Evolutionary conservation across 2,113 vertebrate genomes (phyloP), one percentile per base, ranked within the genome.

Genomic region (Leiothrix lutea): DNA sequence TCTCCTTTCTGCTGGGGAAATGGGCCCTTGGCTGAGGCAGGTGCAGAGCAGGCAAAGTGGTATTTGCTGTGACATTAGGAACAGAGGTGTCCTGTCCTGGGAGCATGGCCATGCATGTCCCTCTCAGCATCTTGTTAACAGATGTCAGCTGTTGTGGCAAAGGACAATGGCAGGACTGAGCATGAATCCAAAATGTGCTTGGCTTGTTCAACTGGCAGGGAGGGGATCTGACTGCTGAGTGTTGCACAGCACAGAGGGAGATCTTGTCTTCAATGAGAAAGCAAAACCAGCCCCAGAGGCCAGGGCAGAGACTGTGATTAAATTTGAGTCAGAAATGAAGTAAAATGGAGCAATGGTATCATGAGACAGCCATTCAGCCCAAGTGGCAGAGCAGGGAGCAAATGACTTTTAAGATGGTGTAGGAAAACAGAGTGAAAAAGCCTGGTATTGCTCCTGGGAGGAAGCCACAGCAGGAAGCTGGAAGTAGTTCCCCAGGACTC

Each of bases 141-240:
- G 71, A 65, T 86, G 45, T 80, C 93, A 86, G 67, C 72, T 89
- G 38, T 62, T 60, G 67, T 74, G 73, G 56, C 56, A 71, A 80
- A 89, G 42, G 86, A 54, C 33, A 65, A 11, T 0, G 0, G 7
- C 18, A 3, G 12, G 31, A 40, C 45, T n/a, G 47, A 72, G 31
- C 17, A 8, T 8, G 40, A 83, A 36, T 42, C 64, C 29, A 45
- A 53, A 91, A 45, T 74, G 36, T 45, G 9, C 38, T 57, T 86
- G 80, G 47, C 58, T 86, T 72, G 31, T 83, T 71, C 25, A 48
- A 31, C 13, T 91, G 75, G n/a, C 48, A 71, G 44, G 29, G 64
- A 82, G 22, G 16, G 11, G 11, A 38, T 65, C 64, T 36, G 64
- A 33, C 13, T 61, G 45, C 42, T 14, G 75, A 36, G 33, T 35